Base-by-base conservation (phyloP, 1,140 invertebrate species). In the Sogatella furcifera region DNA sequence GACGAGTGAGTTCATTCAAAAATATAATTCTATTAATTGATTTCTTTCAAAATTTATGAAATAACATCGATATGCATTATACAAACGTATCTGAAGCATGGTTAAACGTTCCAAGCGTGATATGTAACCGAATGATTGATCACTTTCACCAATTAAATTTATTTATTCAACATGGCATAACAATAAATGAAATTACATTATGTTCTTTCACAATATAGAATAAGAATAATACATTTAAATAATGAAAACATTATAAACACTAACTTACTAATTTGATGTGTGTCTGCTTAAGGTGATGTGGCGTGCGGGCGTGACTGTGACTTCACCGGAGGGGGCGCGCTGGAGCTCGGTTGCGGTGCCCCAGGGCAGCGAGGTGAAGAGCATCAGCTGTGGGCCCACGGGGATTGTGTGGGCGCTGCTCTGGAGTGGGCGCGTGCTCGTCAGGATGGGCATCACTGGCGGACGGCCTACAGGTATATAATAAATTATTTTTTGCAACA, bases 391-490 rank as follows among this genome's bases (percentile, higher is more conserved):
- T 17, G 88, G 91, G 4, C 78, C 89, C 6, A 86, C 84, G 3
- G 92, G 91, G 9, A 76, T 91, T 42, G 85, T 92, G 1, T 95
- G 92, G 90, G 84, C 88, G 14, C 77, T 90, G 15, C 78, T 92
- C 1, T 86, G 85, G 78, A 84, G 86, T 71, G 92, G 92, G 0
- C 80, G 84, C 66, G 86, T 84, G 22, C 73, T 95, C 5, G 85
- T 92, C 31, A 80, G 92, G 60, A 84, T 82, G 46, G 89, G 88
- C 15, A 76, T 92, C 2, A 87, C 80, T 15, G 79, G 87, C 66
- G 82, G 90, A 67, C 83, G 81, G 72, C 78, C 82, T 41, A 83
- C 80, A 67, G 90, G 84, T 83, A n/a, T n/a, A n/a, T n/a, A n/a
- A n/a, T n/a, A n/a, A n/a, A n/a, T n/a, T n/a, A n/a, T n/a, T n/a